Evolutionary conservation across 2,888 invertebrate species (phyloP), one percentile per base, ranked within the genome.

Genomic region (Eupithecia pulchellata): DNA sequence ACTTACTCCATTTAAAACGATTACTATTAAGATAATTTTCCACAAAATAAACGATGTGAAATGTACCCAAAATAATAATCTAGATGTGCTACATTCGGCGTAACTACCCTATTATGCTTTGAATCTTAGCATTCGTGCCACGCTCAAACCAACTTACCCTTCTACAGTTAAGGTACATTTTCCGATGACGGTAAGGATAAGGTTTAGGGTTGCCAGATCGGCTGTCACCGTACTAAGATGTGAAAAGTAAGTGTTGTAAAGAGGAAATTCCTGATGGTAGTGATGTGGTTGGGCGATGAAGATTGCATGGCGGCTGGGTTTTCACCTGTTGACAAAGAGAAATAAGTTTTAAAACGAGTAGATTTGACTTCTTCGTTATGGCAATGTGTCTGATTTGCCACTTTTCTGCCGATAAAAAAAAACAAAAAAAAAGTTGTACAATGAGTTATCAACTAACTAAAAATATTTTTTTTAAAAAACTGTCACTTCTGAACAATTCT

Each of bases 231-330:
- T 81, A 87, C 77, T 77, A 88, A 77, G 62, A 90, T 73, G 72
- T 87, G 85, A 25, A 89, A 72, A 39, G 84, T 84, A 58, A 91
- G 74, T 17, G 83, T 69, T 30, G 86, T 84, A 80, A 89, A 81
- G 72, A 91, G 71, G 69, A 88, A 77, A 66, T 79, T 81, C 68
- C 84, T 84, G 72, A 88, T 79, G 73, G 82, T 84, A 68, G 69
- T 84, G 81, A 63, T 86, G 79, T 89, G 91, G 57, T 90, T 93
- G 1, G 93, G 89, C 69, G 96, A 96, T 79, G 96, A 96, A 0
- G 93, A 94, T 81, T 97, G 97, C 97, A 97, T 97, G 13, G 97
- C 97, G 29, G 97, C 97, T 71, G 97, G 97, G 89, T 97, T 97
- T 90, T 97, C 97, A 89, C 97, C 97, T 96, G 95, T 64, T 87